Percentiles rank a stretch among this genome's conserved stretches.
phyloP scores from a whole-genome alignment of 1,140 invertebrate species.

The Drosophila pseudoananassae region DNA sequence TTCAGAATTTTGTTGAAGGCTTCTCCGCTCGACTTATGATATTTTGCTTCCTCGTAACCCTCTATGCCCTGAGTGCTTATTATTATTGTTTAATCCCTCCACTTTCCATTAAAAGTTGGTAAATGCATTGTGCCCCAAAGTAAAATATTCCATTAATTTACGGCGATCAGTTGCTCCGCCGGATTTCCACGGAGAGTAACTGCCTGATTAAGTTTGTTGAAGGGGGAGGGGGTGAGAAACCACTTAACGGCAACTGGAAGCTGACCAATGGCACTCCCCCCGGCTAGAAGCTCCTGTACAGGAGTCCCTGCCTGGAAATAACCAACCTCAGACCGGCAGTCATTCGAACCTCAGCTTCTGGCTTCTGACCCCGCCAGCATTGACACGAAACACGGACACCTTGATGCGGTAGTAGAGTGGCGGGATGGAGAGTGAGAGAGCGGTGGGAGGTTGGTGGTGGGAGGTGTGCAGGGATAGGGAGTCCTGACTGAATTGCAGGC shows the following conservation, averaged over 20 bases:
- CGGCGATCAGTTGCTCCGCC: not conserved
- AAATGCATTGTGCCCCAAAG: constrained; percentile 1
- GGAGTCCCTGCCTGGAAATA: not conserved
- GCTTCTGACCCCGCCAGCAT: constrained; percentile 1
- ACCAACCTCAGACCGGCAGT: constrained; percentile 4
- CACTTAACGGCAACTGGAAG: constrained; percentile 25
- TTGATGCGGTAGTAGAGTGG: not conserved
- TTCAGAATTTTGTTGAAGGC: no score
- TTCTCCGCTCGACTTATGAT: no score
- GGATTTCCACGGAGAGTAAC: not conserved
- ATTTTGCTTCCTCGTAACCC: not conserved
- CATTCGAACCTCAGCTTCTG: constrained; percentile 32
- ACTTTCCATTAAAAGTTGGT: constrained; percentile 1
- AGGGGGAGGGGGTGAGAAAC: not conserved
- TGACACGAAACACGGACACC: constrained; percentile 29
- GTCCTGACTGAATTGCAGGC: not conserved
- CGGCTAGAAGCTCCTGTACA: no score
- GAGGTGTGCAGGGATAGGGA: no score
- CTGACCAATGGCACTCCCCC: constrained; percentile 14
- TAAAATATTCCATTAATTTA: constrained; percentile 8
- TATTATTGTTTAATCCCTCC: not conserved
- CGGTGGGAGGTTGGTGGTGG: not conserved
- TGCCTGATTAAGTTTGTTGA: not conserved
- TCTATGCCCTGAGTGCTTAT: not conserved
- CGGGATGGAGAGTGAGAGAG: not conserved